Percentiles rank a stretch among this genome's conserved stretches.
Conservation (phyloP, 1,140 invertebrate genomes). For the Drosophila eugracilis region DNA sequence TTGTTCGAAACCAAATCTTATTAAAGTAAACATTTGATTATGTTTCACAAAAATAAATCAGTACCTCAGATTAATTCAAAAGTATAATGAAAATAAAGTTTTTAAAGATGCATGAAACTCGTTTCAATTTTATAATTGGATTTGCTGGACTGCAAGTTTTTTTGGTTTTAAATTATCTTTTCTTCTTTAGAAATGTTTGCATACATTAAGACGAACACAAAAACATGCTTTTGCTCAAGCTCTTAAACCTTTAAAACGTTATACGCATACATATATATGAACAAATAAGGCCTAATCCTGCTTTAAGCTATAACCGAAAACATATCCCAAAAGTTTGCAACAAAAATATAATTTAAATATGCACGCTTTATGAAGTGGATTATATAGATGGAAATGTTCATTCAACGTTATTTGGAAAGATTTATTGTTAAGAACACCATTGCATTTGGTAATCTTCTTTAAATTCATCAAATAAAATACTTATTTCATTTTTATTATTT, state of each 20-base stretch:
- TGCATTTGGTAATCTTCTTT: too few species aligned
- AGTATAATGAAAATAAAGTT: background rate
- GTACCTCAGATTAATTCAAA: background rate
- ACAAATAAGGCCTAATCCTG: slow-evolving; percentile 39
- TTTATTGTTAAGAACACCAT: background rate
- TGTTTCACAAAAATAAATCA: background rate
- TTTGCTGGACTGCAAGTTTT: slow-evolving; percentile 7
- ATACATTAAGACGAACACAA: slow-evolving; percentile 32
- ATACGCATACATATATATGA: slow-evolving; percentile 21
- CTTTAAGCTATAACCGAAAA: slow-evolving; percentile 36
- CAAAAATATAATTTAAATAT: slow-evolving; percentile 23
- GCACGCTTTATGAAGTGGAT: slow-evolving; percentile 24
- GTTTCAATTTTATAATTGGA: slow-evolving; percentile 10
- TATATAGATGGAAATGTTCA: slow-evolving; percentile 13
- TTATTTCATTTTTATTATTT: too few species aligned
- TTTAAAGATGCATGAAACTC: slow-evolving; percentile 3
- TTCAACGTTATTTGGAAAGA: background rate
- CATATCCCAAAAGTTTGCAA: slow-evolving; percentile 41
- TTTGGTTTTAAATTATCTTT: slow-evolving; percentile 12
- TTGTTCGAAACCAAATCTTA: too few species aligned
- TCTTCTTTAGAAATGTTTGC: slow-evolving; percentile 28
- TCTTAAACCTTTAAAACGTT: slow-evolving; percentile 41
- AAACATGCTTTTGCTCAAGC: slow-evolving; percentile 20
- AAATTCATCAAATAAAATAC: background rate
- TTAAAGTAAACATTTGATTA: too few species aligned